phyloP scores from a whole-genome alignment of 37 sponge, comb jelly and placozoan genomes.

The Crambe crambe region DNA sequence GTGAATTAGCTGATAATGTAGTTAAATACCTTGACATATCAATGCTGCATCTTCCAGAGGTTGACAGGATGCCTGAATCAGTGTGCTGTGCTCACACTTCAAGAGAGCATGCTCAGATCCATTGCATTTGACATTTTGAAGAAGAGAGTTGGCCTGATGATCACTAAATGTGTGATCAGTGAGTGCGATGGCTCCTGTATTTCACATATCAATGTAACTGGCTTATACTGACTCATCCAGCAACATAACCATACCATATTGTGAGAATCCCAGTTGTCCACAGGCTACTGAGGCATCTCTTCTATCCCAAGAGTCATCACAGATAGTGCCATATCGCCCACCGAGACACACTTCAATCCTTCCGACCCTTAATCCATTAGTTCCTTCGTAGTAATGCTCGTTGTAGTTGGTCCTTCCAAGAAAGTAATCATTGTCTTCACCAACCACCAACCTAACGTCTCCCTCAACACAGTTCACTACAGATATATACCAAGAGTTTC shows the following conservation, averaged over 20 bases:
- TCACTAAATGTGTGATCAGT: neutral
- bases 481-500: neutral
- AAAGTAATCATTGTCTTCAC: constrained; percentile 5
- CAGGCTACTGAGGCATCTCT: constrained; percentile 43
- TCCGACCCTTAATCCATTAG: constrained; percentile 16
- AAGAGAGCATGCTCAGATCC: constrained; percentile 16
- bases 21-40: constrained; percentile 23
- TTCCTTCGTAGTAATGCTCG: neutral
- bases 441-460: constrained; percentile 17
- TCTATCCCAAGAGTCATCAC: constrained; percentile 22
- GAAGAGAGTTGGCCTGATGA: neutral
- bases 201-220: too few species aligned
- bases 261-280: constrained; percentile 38
- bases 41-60: constrained; percentile 26
- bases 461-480: constrained; percentile 22
- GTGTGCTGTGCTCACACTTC: neutral
- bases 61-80: neutral
- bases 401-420: constrained; percentile 13
- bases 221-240: too few species aligned
- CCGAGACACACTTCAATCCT: constrained; percentile 41
- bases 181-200: constrained; percentile 9
- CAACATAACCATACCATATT: constrained; percentile 39
- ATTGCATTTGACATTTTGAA: constrained; percentile 23
- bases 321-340: constrained; percentile 41
- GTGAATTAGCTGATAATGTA: too few species aligned